phyloP scores from a whole-genome alignment of 2,888 invertebrate species.

The Orchesellides sinensis region DNA sequence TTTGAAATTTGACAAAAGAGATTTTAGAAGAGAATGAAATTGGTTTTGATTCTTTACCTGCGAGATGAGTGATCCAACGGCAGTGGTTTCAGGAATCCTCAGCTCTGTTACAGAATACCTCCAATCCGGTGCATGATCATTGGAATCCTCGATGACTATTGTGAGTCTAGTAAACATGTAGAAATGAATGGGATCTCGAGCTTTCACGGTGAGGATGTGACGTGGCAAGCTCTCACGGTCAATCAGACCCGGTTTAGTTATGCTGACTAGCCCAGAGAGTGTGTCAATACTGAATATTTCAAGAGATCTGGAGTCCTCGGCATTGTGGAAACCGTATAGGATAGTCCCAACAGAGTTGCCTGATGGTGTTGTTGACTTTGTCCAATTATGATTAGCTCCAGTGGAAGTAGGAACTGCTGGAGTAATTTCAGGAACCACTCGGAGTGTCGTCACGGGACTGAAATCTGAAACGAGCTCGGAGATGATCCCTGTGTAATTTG shows the following conservation, averaged over 20 bases:
- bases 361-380: slow-evolving; percentile 5
- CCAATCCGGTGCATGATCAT: slow-evolving; percentile 69
- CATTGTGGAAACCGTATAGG: slow-evolving; percentile 74
- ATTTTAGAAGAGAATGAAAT: too few relatives aligned
- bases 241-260: slow-evolving; percentile 81
- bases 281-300: slow-evolving; percentile 87
- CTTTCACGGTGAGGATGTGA: slow-evolving; percentile 90
- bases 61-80: slow-evolving; percentile 72
- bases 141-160: slow-evolving; percentile 69
- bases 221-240: slow-evolving; percentile 95
- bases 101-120: slow-evolving; percentile 71
- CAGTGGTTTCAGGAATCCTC: slow-evolving; percentile 73
- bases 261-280: slow-evolving; percentile 90
- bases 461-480: slow-evolving; percentile 68
- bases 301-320: slow-evolving; percentile 71
- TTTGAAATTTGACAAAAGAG: too few relatives aligned
- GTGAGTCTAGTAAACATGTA: slow-evolving; percentile 73
- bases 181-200: slow-evolving; percentile 82
- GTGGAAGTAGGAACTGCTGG: not conserved
- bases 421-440: slow-evolving; percentile 23
- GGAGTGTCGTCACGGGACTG: slow-evolving; percentile 66
- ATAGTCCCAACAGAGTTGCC: slow-evolving; percentile 56
- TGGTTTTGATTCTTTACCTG: slow-evolving; percentile 72
- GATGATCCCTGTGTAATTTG: slow-evolving; percentile 72
- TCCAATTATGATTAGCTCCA: slow-evolving; percentile 32